Evolutionary conservation across 2,797 vertebrate genomes (phyloP).

Genomic region (Crenichthys baileyi): DNA sequence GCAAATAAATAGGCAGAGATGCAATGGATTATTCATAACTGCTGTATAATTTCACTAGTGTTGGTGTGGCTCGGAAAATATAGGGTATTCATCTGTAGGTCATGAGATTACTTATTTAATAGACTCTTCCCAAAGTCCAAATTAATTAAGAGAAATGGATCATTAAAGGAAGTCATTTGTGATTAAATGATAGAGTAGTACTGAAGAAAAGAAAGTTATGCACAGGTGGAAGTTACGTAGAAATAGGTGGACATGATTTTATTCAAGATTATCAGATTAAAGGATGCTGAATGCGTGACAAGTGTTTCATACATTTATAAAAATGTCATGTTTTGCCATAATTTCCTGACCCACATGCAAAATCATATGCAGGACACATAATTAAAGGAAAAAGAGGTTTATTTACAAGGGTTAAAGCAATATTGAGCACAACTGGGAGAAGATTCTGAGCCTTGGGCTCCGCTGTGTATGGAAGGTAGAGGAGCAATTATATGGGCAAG

Average conservation of each 20-base stretch:
- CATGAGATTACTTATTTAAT: background rate
- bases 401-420: too few species aligned
- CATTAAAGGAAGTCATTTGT: background rate
- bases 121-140: background rate
- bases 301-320: background rate
- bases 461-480: too few species aligned
- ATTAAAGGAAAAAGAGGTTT: too few species aligned
- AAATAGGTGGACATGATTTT: background rate
- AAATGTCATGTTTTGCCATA: too few species aligned
- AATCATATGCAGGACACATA: too few species aligned
- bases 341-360: too few species aligned
- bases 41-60: background rate
- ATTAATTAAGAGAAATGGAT: background rate
- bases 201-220: background rate
- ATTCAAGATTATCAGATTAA: background rate
- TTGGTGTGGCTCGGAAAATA: background rate
- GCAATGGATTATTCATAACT: constrained; percentile 3
- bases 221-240: background rate
- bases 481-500: too few species aligned
- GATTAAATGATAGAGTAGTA: background rate
- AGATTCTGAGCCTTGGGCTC: too few species aligned
- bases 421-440: too few species aligned
- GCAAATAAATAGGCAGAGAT: background rate
- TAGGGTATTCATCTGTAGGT: background rate
- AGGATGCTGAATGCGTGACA: background rate